These are phyloP conservation scores for Leptatherina wallacei DNA, from an alignment of 2,797 vertebrate genomes.

Conservation along the genomic window DNA sequence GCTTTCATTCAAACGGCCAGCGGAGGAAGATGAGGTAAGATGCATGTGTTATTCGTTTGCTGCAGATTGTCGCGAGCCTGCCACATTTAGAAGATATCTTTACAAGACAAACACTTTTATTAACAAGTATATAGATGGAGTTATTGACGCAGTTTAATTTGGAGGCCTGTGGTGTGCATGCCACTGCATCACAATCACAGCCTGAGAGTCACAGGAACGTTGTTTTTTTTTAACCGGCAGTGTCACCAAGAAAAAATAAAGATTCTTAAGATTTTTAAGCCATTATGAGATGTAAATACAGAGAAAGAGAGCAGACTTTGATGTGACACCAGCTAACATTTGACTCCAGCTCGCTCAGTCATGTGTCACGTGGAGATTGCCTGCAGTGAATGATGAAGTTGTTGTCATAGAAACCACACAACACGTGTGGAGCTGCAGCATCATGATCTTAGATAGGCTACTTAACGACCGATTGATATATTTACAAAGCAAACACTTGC, in stretches of 20 bases:
- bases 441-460: background rate
- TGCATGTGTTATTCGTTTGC: constrained; percentile 37
- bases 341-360: constrained; percentile 41
- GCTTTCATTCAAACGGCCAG: constrained; percentile 36
- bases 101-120: background rate
- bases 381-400: constrained; percentile 36
- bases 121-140: background rate
- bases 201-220: constrained; percentile 1
- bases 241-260: constrained; percentile 25
- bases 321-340: constrained; percentile 11
- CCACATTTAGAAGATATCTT: background rate
- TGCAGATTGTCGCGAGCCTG: constrained; percentile 13
- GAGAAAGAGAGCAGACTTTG: background rate
- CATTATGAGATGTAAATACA: background rate
- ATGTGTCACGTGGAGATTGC: constrained; percentile 69
- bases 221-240: constrained; percentile 19
- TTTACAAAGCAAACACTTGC: background rate
- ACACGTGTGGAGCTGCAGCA: constrained; percentile 40
- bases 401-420: constrained; percentile 75
- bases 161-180: constrained; percentile 18
- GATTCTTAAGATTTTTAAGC: background rate
- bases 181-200: constrained; percentile 9
- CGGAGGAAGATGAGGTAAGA: constrained; percentile 82
- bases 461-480: background rate
- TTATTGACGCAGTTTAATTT: constrained; percentile 11